Evolutionary conservation across 2,113 vertebrate species (phyloP), one percentile per base, ranked within the genome.

Genomic region (Cyanoderma ruficeps): DNA sequence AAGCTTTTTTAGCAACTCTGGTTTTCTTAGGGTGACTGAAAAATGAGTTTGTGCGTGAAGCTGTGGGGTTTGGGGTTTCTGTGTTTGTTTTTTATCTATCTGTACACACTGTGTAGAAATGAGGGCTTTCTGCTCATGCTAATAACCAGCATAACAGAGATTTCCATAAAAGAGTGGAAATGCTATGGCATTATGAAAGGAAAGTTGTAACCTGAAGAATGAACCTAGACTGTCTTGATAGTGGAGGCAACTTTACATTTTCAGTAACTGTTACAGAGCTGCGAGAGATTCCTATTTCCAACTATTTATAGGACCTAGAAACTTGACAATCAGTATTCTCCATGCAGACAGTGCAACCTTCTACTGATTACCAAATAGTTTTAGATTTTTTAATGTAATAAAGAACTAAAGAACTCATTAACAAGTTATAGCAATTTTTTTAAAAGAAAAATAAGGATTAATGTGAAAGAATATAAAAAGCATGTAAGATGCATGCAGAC

Each of bases 61-160:
- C 39, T 50, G 8, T 67, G 25, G 47, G 13, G 13, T 71, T 35
- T 31, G 24, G 20, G 21, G 6, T 1, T 3, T 13, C 42, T 52
- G 15, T 75, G 22, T 52, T 44, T 55, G 3, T 67, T 74, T 89
- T 39, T 31, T 22, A 2, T 42, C 2, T 44, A 3, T 81, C 23
- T 84, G 11, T 61, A 41, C 37, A 41, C 46, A 46, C 27, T 55
- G 21, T 60, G 30, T 15, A 65, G 81, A 70, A 59, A 56, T 28
- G 28, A 30, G 79, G 61, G n/a, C 27, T 86, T 90, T 71, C 24
- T 80, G 24, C 41, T 53, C 7, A 10, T 83, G 44, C 15, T 57
- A 7, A 11, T 67, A 47, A 37, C 20, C 0, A 1, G 21, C 2
- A 0, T 61, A 50, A 53, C 18, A 63, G 60, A 44, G 27, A 56